Percentiles rank a stretch among this genome's conserved stretches.
Conservation (phyloP, 2,888 invertebrate species). For the Plemyria rubiginata region DNA sequence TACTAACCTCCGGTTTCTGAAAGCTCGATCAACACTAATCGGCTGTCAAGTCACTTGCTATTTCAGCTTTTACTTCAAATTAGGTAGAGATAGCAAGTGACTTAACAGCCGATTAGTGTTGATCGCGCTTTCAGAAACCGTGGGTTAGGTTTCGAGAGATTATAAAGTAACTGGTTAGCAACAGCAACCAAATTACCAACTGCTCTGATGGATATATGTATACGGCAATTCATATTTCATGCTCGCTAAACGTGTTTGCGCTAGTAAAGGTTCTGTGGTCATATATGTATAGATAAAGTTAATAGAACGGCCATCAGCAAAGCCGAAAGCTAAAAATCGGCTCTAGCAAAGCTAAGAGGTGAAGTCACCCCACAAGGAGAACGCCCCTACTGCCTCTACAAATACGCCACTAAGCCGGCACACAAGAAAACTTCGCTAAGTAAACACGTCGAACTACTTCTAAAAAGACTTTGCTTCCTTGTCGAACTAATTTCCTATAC, state of each 20-base stretch:
- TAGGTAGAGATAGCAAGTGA: no score
- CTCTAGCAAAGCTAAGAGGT: constrained; percentile 47
- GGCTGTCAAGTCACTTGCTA: no score
- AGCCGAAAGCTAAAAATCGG: constrained; percentile 52
- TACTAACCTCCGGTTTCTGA: no score
- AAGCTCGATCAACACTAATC: no score
- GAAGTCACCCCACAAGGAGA: constrained; percentile 51
- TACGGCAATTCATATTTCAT: not conserved
- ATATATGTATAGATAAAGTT: constrained; percentile 50
- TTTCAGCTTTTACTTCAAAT: no score
- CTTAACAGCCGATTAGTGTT: no score
- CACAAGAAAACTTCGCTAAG: constrained; percentile 60
- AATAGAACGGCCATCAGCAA: constrained; percentile 53
- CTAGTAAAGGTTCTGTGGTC: constrained; percentile 35
- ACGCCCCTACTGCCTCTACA: constrained; percentile 54
- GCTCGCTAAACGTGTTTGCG: constrained; percentile 16
- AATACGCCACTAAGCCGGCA: constrained; percentile 58
- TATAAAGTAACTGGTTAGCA: no score
- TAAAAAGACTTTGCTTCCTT: constrained; percentile 38
- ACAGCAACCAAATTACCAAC: no score
- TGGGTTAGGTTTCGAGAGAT: no score
- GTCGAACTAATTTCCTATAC: constrained; percentile 35
- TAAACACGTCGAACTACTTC: constrained; percentile 57
- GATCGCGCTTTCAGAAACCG: no score
- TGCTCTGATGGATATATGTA: no score